Evolutionary conservation across 2,888 invertebrate species (phyloP), one percentile per base, ranked within the genome.

Genomic region (Cryptus viduatorius): DNA sequence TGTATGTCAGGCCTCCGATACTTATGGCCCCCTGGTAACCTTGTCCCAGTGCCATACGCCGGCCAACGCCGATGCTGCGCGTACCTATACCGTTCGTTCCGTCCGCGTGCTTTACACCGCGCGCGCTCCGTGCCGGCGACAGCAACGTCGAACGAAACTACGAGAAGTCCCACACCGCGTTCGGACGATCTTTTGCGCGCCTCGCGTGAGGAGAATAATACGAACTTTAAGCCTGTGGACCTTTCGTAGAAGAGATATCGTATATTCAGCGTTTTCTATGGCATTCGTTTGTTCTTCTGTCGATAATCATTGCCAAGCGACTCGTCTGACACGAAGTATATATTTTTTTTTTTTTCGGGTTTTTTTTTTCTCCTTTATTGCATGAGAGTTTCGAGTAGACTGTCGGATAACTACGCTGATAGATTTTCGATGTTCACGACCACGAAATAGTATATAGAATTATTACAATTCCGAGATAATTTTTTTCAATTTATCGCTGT

Each of bases 11-110:
- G 85, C 84, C 86, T 7, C 37, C 89, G 91, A 92, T 92, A 92
- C 92, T 92, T 92, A 92, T 92, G 92, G 92, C 90, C 89, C 92
- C 89, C 90, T 85, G 90, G 90, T 92, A 93, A 92, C 93, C 93
- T 93, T 93, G 93, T 93, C 92, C 92, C 92, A 92, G 92, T 93
- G 91, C 89, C 90, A 88, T 87, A 89, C 88, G 84, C 87, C 86
- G 83, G 85, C 82, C 85, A 82, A 84, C 50, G 46, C n/a, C 56
- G 44, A 61, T 53, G 71, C 50, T 14, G 56, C 59, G 56, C 46
- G 16, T 56, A n/a, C 44, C 29, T 29, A 48, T 56, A 48, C 31
- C 61, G 24, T 48, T 16, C 42, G 50, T 71, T n/a, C 42, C 29
- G 78, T 79, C 69, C 67, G 67, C 73, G 56, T 61, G 64, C 61